phyloP scores from a whole-genome alignment of 2,797 vertebrate species.

The Leptatherina wallacei region DNA sequence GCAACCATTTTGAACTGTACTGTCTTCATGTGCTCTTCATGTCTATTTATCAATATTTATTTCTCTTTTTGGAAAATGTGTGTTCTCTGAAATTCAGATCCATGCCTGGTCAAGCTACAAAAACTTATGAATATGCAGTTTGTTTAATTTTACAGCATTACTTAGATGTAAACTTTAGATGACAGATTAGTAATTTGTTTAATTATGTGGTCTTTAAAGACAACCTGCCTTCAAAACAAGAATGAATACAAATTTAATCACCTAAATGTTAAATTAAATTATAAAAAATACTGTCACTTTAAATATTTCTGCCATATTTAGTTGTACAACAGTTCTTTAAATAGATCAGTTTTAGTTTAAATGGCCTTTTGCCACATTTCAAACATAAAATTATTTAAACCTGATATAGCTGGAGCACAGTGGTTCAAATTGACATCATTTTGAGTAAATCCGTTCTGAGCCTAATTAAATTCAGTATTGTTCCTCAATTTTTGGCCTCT shows the following conservation, averaged over 20 bases:
- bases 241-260: neutral
- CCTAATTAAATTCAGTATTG: neutral
- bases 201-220: neutral
- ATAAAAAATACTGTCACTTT: neutral
- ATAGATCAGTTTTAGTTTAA: neutral
- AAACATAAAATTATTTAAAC: neutral
- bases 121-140: neutral
- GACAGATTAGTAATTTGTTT: too few relatives aligned
- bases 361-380: too few relatives aligned
- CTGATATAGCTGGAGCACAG: neutral
- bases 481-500: neutral
- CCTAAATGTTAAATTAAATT: neutral
- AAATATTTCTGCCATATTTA: too few relatives aligned
- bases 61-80: neutral
- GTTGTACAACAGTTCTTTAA: neutral
- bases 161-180: neutral
- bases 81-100: slow-evolving; percentile 1
- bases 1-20: neutral
- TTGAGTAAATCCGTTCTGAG: neutral
- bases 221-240: neutral
- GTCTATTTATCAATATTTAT: neutral
- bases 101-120: neutral
- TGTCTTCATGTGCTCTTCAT: neutral
- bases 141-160: neutral
- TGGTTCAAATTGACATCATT: neutral